Percentiles rank a stretch among this genome's conserved stretches.
Conservation (phyloP, 2,113 vertebrate species). For the Ranitomeya imitator region DNA sequence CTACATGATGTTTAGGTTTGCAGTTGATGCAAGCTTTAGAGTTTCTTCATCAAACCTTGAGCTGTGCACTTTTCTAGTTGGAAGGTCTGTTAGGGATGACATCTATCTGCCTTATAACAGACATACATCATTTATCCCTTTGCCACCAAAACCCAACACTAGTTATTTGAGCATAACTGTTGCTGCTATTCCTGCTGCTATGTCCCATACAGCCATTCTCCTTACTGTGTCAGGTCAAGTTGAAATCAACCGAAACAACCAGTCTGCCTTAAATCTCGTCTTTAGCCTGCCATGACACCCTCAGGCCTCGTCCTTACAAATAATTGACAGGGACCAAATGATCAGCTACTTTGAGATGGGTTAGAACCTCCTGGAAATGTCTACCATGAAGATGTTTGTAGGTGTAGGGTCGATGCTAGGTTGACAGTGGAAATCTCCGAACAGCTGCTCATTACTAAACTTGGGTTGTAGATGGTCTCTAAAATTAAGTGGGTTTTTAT, state of each 20-base stretch:
- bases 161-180: slow-evolving; percentile 81
- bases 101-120: slow-evolving; percentile 36
- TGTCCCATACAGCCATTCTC: slow-evolving; percentile 72
- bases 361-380: not conserved
- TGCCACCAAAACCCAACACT: slow-evolving; percentile 57
- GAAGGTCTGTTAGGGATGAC: slow-evolving; percentile 22
- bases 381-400: not conserved
- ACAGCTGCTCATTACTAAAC: not conserved
- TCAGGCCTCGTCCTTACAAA: slow-evolving; percentile 66
- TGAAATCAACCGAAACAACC: slow-evolving; percentile 75
- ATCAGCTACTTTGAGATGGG: slow-evolving; percentile 27
- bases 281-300: slow-evolving; percentile 70
- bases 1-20: slow-evolving; percentile 27
- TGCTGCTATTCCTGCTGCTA: slow-evolving; percentile 88
- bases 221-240: slow-evolving; percentile 74
- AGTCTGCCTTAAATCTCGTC: slow-evolving; percentile 86
- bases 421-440: slow-evolving; percentile 1
- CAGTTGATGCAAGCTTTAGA: slow-evolving; percentile 38
- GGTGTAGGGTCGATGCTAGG: not conserved
- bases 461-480: slow-evolving; percentile 58
- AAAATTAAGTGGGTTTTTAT: slow-evolving; percentile 62
- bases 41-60: slow-evolving; percentile 26
- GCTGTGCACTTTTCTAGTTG: slow-evolving; percentile 25
- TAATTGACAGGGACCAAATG: slow-evolving; percentile 60
- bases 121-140: slow-evolving; percentile 33